phyloP scores from a whole-genome alignment of 2,797 vertebrate species.

The Sarcoramphus papa region DNA sequence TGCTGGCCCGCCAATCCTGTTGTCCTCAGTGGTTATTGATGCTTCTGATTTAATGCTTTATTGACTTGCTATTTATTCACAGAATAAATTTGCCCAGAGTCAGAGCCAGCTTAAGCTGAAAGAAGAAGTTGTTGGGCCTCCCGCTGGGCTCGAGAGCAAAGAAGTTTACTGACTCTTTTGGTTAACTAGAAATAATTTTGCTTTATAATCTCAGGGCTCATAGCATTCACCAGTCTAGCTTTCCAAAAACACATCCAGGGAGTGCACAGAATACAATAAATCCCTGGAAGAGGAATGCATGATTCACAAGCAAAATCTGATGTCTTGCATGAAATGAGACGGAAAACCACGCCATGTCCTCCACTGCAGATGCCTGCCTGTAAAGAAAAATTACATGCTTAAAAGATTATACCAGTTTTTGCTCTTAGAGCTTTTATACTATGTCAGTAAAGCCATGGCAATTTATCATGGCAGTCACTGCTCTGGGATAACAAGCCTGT shows the following conservation, averaged over 20 bases:
- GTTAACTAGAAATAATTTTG: constrained; percentile 2
- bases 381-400: background rate
- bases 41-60: background rate
- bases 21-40: background rate
- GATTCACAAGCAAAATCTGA: background rate
- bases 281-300: background rate
- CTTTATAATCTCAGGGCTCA: constrained; percentile 5
- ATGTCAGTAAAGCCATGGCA: background rate
- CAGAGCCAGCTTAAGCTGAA: constrained; percentile 32
- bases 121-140: constrained; percentile 5
- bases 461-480: background rate
- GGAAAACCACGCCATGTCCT: background rate
- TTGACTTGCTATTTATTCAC: background rate
- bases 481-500: background rate
- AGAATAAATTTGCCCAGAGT: background rate
- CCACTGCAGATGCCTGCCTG: background rate
- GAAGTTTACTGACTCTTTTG: constrained; percentile 14
- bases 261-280: background rate
- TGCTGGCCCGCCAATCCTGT: background rate
- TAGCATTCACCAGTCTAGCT: background rate
- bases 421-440: background rate
- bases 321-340: background rate
- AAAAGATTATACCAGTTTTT: background rate
- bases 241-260: background rate
- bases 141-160: background rate